phyloP scores from a whole-genome alignment of 2,888 invertebrate genomes.

The Homarus gammarus region DNA sequence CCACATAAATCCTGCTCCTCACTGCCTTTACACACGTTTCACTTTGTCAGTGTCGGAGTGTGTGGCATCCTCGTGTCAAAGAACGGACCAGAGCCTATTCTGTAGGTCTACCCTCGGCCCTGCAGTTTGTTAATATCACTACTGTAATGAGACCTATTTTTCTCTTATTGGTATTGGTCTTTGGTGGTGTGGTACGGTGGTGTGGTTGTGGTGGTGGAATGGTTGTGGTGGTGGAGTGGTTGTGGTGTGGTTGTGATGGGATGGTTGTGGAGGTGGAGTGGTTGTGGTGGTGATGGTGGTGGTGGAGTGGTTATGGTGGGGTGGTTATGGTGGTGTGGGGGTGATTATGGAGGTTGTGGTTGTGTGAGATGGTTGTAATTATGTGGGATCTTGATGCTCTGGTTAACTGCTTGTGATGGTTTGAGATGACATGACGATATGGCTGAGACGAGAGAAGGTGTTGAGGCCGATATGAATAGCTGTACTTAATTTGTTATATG shows the following conservation, averaged over 20 bases:
- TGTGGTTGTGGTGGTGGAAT: neutral
- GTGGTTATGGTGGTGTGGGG: neutral
- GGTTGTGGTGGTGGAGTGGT: conserved; percentile 11
- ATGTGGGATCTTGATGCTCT: too few species aligned
- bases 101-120: conserved; percentile 48
- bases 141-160: conserved; percentile 48
- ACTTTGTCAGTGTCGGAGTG: conserved; percentile 53
- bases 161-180: conserved; percentile 37
- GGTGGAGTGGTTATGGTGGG: neutral
- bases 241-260: neutral
- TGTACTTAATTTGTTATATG: too few species aligned
- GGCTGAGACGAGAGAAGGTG: too few species aligned
- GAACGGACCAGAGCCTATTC: conserved; percentile 47
- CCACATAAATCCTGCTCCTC: conserved; percentile 56
- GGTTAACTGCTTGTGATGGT: too few species aligned
- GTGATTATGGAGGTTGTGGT: conserved; percentile 4
- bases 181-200: neutral
- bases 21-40: conserved; percentile 60
- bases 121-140: conserved; percentile 59
- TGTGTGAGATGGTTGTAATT: too few species aligned
- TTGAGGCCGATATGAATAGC: too few species aligned
- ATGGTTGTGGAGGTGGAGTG: conserved; percentile 22
- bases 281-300: neutral
- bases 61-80: conserved; percentile 52
- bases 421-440: too few species aligned